A percentile compares a stretch with the other conserved stretches of the same genome.
These are phyloP conservation scores for Benitochromis conjunctus DNA, from an alignment of 2,113 vertebrate species.

Conservation along the genomic window DNA sequence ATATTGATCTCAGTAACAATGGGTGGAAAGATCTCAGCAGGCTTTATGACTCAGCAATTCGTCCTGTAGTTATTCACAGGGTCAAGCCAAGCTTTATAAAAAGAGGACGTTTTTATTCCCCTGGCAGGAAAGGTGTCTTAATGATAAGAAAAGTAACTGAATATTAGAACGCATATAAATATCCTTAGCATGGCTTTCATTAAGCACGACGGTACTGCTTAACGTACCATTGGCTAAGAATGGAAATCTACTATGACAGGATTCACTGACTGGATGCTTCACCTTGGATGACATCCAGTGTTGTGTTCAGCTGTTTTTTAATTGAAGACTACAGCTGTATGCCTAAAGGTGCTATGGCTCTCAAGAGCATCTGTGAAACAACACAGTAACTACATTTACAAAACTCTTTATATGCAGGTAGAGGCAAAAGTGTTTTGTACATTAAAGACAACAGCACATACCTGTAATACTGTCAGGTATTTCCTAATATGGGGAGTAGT, in stretches of 20 bases:
- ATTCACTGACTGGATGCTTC: not conserved
- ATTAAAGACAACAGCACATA: not conserved
- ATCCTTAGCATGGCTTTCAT: not conserved
- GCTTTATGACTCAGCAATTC: slow-evolving; percentile 56
- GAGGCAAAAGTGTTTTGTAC: not conserved
- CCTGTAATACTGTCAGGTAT: not conserved
- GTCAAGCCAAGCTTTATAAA: not conserved
- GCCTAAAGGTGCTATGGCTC: not conserved
- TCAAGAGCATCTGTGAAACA: not conserved
- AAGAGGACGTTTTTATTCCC: not conserved
- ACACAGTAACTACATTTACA: not conserved
- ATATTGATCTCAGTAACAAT: slow-evolving; percentile 54
- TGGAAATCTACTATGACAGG: not conserved
- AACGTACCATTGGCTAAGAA: not conserved
- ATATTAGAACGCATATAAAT: not conserved
- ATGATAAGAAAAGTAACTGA: slow-evolving; percentile 16
- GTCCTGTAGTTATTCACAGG: slow-evolving; percentile 27
- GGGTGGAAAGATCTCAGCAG: slow-evolving; percentile 18
- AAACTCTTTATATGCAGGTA: not conserved
- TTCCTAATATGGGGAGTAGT: too few species aligned
- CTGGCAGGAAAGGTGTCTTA: not conserved
- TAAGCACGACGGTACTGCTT: not conserved
- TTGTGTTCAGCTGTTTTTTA: slow-evolving; percentile 6
- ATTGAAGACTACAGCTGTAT: not conserved
- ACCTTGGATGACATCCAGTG: slow-evolving; percentile 4